A percentile compares a stretch with the other conserved stretches of the same genome.
Conservation (phyloP, 2,797 vertebrate genomes). For the Sardinella longiceps region DNA sequence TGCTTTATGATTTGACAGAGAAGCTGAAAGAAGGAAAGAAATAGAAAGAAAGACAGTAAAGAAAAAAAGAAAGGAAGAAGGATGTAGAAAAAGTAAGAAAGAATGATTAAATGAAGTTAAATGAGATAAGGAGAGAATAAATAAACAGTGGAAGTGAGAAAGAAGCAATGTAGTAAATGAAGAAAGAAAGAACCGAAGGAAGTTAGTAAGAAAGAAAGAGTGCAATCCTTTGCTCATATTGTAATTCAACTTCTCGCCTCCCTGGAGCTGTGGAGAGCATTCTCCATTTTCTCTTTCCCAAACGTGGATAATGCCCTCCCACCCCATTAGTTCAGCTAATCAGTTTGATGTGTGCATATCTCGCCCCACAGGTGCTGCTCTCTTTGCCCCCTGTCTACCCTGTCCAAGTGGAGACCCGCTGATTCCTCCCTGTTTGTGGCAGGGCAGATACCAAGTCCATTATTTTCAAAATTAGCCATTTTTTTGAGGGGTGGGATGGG, state of each 20-base stretch:
- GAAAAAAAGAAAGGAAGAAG: too few species aligned
- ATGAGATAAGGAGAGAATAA: not conserved
- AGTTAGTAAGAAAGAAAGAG: not conserved
- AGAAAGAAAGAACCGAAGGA: not conserved
- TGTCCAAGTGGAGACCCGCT: not conserved
- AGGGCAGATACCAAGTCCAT: not conserved
- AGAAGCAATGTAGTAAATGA: not conserved
- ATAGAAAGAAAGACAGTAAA: not conserved
- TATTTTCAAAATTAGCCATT: not conserved
- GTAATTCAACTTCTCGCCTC: not conserved
- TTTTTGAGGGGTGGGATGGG: not conserved
- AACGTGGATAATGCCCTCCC: not conserved
- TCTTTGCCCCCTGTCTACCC: not conserved
- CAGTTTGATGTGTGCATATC: slow-evolving; percentile 13
- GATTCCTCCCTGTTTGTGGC: not conserved
- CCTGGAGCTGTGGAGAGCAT: not conserved
- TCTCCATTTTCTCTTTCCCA: not conserved
- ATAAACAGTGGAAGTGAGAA: not conserved
- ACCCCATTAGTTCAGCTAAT: slow-evolving; percentile 22
- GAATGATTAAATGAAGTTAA: not conserved
- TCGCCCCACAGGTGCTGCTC: not conserved
- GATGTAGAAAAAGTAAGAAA: not conserved
- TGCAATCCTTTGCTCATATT: not conserved
- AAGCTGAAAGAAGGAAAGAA: not conserved
- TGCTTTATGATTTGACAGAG: not conserved